Base-by-base conservation (phyloP, 2,797 vertebrate species). In the Botia kubotai region DNA sequence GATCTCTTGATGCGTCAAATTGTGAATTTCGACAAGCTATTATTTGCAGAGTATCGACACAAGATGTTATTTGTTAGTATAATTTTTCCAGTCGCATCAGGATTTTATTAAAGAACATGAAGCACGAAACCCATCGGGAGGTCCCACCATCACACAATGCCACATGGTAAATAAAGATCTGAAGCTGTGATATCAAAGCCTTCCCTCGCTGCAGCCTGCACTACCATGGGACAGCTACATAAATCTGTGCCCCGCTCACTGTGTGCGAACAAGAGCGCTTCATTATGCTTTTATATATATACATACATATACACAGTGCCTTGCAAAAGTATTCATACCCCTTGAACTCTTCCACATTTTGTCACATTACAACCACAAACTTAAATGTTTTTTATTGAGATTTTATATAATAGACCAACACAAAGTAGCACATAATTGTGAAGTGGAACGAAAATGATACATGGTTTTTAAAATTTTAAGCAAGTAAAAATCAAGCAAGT, bases 91-190 rank as follows among this genome's bases (percentile, higher is more conserved):
- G 43, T 60, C 63, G 16, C 66, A 72, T 82, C 46, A 77, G 60
- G 50, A 60, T 70, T 80, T 78, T 79, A 79, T 79, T 74, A 74
- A 69, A 82, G 26, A 75, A 75, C 16, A 21, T 68, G 67, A 73
- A 11, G 48, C 65, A 80, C 46, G 74, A 60, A 82, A 77, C 83
- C 85, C 81, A 68, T 72, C 33, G 75, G 84, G 72, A 69, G 81
- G 82, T 80, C 69, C 52, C 52, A 68, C 71, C 81, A 72, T 65
- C 65, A 80, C 72, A 77, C 82, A 79, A 81, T 72, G 65, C 68
- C 70, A 69, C 73, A 84, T 77, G 72, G 65, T 77, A 82, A 85
- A 87, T 84, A 87, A 84, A 87, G 82, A 87, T 86, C 75, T 85
- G 69, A 87, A 78, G 72, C 80, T 76, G 58, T 39, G 57, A 65